Evolutionary conservation across 2,888 invertebrate species (phyloP).

Genomic region (Tetragonisca angustula): DNA sequence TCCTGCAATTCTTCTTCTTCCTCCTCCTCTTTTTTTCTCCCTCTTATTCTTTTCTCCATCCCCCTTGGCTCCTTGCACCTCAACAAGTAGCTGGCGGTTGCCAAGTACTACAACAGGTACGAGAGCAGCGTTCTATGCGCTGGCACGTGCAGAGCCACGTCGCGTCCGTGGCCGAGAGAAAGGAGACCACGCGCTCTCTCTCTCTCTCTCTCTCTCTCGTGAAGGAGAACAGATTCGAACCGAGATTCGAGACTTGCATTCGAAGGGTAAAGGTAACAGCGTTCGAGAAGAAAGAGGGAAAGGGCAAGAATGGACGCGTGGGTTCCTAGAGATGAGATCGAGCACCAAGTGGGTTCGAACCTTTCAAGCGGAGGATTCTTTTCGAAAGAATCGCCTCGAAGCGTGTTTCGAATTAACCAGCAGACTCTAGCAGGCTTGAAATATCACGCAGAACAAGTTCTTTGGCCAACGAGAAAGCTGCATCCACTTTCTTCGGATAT

Average conservation of each 20-base stretch:
- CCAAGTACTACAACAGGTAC: constrained; percentile 53
- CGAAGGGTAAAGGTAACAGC: background rate
- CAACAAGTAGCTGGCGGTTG: constrained; percentile 72
- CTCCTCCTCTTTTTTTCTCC: constrained; percentile 5
- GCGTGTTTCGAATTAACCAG: too few species aligned
- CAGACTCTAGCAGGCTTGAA: too few species aligned
- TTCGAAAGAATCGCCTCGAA: too few species aligned
- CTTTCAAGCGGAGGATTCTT: too few species aligned
- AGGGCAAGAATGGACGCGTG: constrained; percentile 59
- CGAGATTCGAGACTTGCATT: background rate
- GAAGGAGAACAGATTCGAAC: background rate
- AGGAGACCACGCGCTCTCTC: background rate
- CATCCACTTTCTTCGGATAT: too few species aligned
- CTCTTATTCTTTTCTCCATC: background rate
- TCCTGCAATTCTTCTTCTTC: background rate
- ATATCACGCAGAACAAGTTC: too few species aligned
- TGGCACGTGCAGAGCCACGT: constrained; percentile 20
- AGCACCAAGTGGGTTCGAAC: too few species aligned
- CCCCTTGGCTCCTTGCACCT: constrained; percentile 20
- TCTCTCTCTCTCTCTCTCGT: too few species aligned
- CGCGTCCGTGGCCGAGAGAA: constrained; percentile 10
- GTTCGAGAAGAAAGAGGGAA: background rate
- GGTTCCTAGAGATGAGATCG: background rate
- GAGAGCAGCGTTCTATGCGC: constrained; percentile 10
- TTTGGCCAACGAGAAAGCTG: too few species aligned